Evolutionary conservation across 2,888 invertebrate genomes (phyloP), one percentile per base, ranked within the genome.

Genomic region (Leistus spinibarbis): DNA sequence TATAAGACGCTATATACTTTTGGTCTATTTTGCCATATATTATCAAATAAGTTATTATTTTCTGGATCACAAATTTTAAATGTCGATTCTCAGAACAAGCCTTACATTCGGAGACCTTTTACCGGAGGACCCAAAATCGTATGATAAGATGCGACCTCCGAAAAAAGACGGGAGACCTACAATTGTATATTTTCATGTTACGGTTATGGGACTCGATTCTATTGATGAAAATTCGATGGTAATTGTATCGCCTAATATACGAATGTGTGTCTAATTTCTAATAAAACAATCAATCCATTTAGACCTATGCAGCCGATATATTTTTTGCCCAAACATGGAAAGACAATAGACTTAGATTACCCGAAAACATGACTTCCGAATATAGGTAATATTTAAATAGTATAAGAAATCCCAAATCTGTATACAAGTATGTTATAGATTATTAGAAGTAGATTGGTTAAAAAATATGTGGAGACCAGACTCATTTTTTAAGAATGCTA

Each of bases 191-290:
- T 96, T 96, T 86, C 96, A 96, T 83, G 96, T 96, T 53, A 96
- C 96, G 0, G 96, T 96, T 54, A 96, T 97, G 95, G 97, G 97
- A 0, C 87, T 97, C 78, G 97, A 97, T 86, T 97, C 97, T 54
- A 97, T 98, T 78, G 97, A 97, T 83, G 97, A 97, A 85, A 96
- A 94, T 80, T 96, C 96, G 3, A 98, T 98, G 97, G 95, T 95
- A 86, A n/a, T n/a, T n/a, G n/a, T n/a, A n/a, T n/a, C n/a, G n/a
- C n/a, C n/a, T n/a, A n/a, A n/a, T n/a, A n/a, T n/a, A n/a, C n/a
- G n/a, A n/a, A n/a, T n/a, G n/a, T n/a, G n/a, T n/a, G n/a, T n/a
- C n/a, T n/a, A n/a, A n/a, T n/a, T n/a, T n/a, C n/a, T n/a, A n/a
- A n/a, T 19, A 27, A 56, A 65, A 57, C 60, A 27, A 16, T 70